Percentiles rank a stretch among this genome's conserved stretches.
Conservation (phyloP, 2,888 invertebrate genomes). For the Bugula neritina region DNA sequence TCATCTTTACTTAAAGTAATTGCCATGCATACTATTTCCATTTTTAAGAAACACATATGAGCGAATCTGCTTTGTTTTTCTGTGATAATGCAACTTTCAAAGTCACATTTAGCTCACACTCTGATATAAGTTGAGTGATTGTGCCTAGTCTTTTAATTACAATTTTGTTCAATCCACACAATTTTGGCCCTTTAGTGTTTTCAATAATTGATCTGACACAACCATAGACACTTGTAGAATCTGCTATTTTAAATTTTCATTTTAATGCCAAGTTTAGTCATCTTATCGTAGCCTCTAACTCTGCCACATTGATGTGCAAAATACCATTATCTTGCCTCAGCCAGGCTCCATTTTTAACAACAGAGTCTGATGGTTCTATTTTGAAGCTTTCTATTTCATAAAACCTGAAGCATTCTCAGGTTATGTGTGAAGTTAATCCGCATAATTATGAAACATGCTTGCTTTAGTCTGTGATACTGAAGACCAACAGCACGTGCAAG, state of each 20-base stretch:
- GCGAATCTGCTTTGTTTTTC: background rate
- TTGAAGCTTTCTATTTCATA: too few species aligned
- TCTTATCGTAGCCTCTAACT: background rate
- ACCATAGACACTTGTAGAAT: background rate
- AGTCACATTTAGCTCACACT: background rate
- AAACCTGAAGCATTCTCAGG: background rate
- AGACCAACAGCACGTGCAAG: background rate
- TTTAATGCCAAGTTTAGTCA: background rate
- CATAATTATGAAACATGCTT: background rate
- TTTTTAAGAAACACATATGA: background rate
- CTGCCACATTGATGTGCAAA: background rate
- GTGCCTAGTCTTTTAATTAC: background rate
- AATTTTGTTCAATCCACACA: background rate
- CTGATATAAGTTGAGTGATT: background rate
- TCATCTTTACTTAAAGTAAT: background rate
- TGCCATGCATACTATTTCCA: background rate
- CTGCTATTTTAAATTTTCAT: background rate
- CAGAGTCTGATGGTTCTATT: too few species aligned
- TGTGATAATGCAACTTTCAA: background rate
- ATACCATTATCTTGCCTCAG: too few species aligned
- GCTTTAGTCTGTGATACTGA: background rate
- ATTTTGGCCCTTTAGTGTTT: background rate
- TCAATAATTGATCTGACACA: background rate
- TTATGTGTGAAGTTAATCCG: background rate
- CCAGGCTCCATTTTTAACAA: too few species aligned